A percentile compares a stretch with the other conserved stretches of the same genome.
Conservation (phyloP, 92 coral and sea anemone species). For the Zoanthus solanderi region DNA sequence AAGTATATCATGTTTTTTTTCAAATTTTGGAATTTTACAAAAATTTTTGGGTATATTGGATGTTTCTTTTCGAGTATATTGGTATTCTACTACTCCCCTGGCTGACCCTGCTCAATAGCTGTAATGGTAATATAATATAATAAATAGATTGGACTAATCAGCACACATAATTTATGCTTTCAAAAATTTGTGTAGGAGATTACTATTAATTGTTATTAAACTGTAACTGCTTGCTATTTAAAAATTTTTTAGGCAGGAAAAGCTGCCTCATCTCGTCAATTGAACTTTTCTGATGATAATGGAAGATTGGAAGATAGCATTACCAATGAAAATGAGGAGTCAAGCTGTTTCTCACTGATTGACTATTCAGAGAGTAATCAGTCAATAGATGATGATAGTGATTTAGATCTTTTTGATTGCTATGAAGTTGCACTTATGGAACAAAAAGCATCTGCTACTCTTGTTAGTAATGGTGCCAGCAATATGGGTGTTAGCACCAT, state of each 20-base stretch:
- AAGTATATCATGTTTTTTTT: no score
- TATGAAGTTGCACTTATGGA: not conserved
- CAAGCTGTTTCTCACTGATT: not conserved
- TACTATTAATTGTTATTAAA: no score
- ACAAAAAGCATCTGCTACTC: not conserved
- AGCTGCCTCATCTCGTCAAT: slow-evolving; percentile 19
- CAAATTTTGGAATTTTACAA: no score
- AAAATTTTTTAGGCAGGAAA: not conserved
- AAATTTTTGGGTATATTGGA: no score
- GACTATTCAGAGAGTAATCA: not conserved
- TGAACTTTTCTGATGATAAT: slow-evolving; percentile 19
- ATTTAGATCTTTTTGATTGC: slow-evolving; percentile 20
- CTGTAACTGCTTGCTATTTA: no score
- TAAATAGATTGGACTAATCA: no score
- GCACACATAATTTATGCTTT: no score
- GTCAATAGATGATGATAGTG: slow-evolving; percentile 13
- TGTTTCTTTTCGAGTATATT: no score
- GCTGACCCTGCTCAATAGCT: no score
- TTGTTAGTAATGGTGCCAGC: not conserved
- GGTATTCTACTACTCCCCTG: no score
- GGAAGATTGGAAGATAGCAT: not conserved
- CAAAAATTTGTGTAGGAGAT: no score
- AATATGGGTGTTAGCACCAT: not conserved
- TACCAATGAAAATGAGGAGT: not conserved
- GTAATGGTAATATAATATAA: no score